Evolutionary conservation across 30 jellyfish, hydroid and myxozoan genomes (phyloP).

Genomic region (Pseudorhiza aurosa): DNA sequence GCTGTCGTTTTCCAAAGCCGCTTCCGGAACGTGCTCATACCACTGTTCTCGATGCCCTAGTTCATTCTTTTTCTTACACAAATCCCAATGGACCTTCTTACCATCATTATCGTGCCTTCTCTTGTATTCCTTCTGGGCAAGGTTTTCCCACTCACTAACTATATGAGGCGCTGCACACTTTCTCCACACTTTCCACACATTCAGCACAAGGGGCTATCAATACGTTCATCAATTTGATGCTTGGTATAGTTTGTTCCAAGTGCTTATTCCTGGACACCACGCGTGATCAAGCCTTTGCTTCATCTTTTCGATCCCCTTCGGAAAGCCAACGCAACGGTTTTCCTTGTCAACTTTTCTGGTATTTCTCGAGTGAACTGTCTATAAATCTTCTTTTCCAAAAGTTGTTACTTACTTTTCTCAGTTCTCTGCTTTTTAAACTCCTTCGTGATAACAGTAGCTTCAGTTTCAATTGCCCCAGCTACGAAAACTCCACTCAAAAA

Average conservation of each 20-base stretch:
- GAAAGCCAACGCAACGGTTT: no score
- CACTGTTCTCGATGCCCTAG: not conserved
- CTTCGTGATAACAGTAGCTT: not conserved
- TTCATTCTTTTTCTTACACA: slow-evolving; percentile 1
- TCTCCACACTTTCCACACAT: not conserved
- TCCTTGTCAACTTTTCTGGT: no score
- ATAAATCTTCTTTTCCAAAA: no score
- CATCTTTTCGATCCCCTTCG: no score
- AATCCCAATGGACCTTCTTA: slow-evolving; percentile 20
- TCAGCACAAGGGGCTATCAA: not conserved
- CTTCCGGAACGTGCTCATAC: slow-evolving; percentile 27
- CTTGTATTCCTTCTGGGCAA: not conserved
- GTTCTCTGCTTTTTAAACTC: not conserved
- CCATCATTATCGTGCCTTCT: slow-evolving; percentile 4
- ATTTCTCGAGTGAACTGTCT: no score
- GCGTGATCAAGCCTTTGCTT: no score
- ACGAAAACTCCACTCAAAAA: not conserved
- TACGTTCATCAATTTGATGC: not conserved
- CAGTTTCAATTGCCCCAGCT: not conserved
- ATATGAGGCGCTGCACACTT: not conserved
- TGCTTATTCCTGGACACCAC: no score
- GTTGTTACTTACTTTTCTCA: not conserved
- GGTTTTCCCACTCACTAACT: not conserved
- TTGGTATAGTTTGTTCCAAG: not conserved
- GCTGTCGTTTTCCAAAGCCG: slow-evolving; percentile 10